Conservation (phyloP, 2,113 vertebrate species). For the Lagopus leucura region DNA sequence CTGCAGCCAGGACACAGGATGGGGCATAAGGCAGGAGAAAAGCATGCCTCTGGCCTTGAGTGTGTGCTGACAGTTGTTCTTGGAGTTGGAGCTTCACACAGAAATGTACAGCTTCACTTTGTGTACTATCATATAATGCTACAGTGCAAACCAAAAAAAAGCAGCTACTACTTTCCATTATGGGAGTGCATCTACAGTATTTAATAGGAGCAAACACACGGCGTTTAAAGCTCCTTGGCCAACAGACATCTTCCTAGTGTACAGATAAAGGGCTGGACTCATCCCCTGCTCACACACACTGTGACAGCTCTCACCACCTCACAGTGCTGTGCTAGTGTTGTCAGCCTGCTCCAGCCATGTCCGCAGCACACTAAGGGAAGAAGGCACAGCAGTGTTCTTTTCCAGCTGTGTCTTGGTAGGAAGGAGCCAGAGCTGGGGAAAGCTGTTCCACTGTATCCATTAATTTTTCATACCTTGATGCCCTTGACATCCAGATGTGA, state of each 20-base stretch:
- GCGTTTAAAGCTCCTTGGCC: background rate
- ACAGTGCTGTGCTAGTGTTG: background rate
- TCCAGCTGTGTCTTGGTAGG: background rate
- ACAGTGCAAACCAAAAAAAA: background rate
- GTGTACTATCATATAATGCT: fast-evolving
- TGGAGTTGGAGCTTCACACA: background rate
- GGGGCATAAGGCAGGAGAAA: background rate
- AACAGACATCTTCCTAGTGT: background rate
- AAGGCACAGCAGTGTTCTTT: background rate
- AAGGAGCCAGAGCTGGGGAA: background rate
- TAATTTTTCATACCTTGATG: background rate
- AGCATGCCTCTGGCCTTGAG: background rate
- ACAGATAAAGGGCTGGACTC: background rate
- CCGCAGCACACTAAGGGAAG: fast-evolving
- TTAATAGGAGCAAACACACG: fast-evolving
- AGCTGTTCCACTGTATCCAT: background rate
- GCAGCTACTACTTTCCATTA: background rate
- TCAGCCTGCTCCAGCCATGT: fast-evolving
- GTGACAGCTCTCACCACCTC: background rate
- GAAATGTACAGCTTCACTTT: background rate
- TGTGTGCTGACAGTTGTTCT: background rate
- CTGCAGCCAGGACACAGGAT: background rate
- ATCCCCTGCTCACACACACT: background rate
- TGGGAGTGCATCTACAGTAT: background rate
- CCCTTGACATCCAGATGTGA: background rate